phyloP scores from a whole-genome alignment of 1,140 invertebrate species.

The Nasonia longicornis region DNA sequence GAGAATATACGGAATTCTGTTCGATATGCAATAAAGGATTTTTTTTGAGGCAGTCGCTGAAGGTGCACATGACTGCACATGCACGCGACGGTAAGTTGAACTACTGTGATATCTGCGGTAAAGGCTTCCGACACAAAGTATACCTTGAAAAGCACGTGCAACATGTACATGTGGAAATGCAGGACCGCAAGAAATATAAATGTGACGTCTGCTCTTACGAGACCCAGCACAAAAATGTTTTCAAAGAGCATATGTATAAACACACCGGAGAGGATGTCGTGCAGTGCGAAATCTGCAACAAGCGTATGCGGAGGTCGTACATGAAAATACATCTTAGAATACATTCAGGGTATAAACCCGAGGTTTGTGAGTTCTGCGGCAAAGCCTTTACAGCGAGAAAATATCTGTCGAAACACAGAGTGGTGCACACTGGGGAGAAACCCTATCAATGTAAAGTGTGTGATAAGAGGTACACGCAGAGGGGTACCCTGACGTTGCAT shows the following conservation, averaged over 20 bases:
- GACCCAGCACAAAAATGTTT: conserved; percentile 55
- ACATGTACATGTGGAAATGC: conserved; percentile 44
- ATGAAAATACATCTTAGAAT: conserved; percentile 79
- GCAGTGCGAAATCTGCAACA: conserved; percentile 71
- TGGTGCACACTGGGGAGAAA: conserved; percentile 64
- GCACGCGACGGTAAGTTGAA: conserved; percentile 53
- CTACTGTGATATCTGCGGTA: conserved; percentile 68
- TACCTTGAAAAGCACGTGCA: conserved; percentile 58
- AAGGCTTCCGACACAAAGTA: conserved; percentile 60
- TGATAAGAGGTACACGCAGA: conserved; percentile 71
- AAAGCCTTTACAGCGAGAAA: conserved; percentile 80
- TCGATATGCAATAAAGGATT: conserved; percentile 81
- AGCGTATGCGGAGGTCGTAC: conserved; percentile 67
- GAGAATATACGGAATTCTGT: conserved; percentile 69
- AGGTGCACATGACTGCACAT: conserved; percentile 58
- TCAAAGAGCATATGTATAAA: conserved; percentile 67
- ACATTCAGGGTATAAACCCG: conserved; percentile 77
- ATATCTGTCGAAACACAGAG: conserved; percentile 65
- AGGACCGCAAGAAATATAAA: conserved; percentile 51
- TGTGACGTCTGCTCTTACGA: conserved; percentile 57
- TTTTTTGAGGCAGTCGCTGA: conserved; percentile 71
- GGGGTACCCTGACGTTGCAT: conserved; percentile 66
- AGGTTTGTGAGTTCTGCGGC: conserved; percentile 73
- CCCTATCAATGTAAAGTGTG: conserved; percentile 68
- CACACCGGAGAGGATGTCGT: conserved; percentile 71